Percentiles rank a stretch among this genome's conserved stretches.
phyloP scores from a whole-genome alignment of 2,888 invertebrate genomes.

The Anorthoa munda region DNA sequence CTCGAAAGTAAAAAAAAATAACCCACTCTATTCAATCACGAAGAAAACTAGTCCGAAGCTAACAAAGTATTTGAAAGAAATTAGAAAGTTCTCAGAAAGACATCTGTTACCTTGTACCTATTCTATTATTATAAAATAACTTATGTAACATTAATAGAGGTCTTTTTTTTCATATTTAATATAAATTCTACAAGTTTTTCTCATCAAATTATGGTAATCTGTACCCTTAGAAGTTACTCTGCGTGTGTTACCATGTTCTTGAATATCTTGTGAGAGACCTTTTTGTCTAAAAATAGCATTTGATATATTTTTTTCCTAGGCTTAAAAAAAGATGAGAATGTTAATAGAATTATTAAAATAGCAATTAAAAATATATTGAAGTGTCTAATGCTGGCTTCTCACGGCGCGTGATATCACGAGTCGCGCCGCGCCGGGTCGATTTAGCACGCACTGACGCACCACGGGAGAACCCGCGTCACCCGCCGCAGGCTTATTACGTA shows the following conservation, averaged over 20 bases:
- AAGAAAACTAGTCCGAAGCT: neutral
- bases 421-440: too few relatives aligned
- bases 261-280: slow-evolving; percentile 30
- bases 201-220: slow-evolving; percentile 57
- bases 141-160: slow-evolving; percentile 39
- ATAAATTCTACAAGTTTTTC: slow-evolving; percentile 46
- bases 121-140: slow-evolving; percentile 38
- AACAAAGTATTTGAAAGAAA: slow-evolving; percentile 15
- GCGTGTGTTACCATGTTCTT: slow-evolving; percentile 11
- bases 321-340: neutral
- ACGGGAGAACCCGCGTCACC: too few relatives aligned
- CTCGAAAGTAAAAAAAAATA: slow-evolving; percentile 11
- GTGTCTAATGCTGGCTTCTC: neutral
- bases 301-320: neutral
- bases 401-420: too few relatives aligned
- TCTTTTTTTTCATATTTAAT: slow-evolving; percentile 41
- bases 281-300: slow-evolving; percentile 19
- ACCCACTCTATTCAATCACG: neutral
- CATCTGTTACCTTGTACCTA: slow-evolving; percentile 34
- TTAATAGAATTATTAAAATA: slow-evolving; percentile 15
- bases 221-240: slow-evolving; percentile 24
- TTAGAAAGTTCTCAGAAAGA: slow-evolving; percentile 35
- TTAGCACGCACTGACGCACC: too few relatives aligned
- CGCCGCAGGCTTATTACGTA: too few relatives aligned
- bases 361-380: slow-evolving; percentile 15